Evolutionary conservation across 2,888 invertebrate species (phyloP).

Genomic region (Meliscaeva auricollis): DNA sequence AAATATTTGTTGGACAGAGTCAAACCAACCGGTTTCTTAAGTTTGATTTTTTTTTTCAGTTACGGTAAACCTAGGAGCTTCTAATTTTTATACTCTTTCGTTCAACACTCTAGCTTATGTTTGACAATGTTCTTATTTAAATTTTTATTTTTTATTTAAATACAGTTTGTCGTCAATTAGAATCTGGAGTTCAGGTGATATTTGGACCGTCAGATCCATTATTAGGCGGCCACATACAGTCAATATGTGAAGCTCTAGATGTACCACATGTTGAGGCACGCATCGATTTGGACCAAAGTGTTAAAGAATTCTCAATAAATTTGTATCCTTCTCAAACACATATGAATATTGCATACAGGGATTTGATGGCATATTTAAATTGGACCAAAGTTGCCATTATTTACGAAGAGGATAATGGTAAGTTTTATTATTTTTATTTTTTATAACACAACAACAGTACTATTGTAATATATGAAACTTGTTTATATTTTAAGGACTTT

Average conservation of each 20-base stretch:
- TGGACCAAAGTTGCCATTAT: conserved; percentile 97
- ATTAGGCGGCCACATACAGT: conserved; percentile 93
- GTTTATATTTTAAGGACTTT: conserved; percentile 87
- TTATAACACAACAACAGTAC: not conserved
- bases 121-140: no score
- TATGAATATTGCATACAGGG: conserved; percentile 93
- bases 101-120: no score
- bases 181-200: conserved; percentile 93
- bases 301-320: conserved; percentile 92
- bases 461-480: not conserved
- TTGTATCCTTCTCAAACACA: conserved; percentile 93
- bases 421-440: conserved; percentile 78
- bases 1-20: no score
- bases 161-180: conserved; percentile 86
- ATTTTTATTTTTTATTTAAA: no score
- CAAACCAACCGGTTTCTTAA: no score
- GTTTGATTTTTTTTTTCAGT: no score
- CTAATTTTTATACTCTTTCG: not conserved
- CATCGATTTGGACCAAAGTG: conserved; percentile 86
- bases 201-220: conserved; percentile 95
- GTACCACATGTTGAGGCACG: conserved; percentile 95
- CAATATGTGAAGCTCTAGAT: conserved; percentile 94
- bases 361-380: conserved; percentile 93
- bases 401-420: conserved; percentile 96
- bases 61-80: no score